Conservation (phyloP, 2,113 vertebrate species). For the Empidonax traillii region DNA sequence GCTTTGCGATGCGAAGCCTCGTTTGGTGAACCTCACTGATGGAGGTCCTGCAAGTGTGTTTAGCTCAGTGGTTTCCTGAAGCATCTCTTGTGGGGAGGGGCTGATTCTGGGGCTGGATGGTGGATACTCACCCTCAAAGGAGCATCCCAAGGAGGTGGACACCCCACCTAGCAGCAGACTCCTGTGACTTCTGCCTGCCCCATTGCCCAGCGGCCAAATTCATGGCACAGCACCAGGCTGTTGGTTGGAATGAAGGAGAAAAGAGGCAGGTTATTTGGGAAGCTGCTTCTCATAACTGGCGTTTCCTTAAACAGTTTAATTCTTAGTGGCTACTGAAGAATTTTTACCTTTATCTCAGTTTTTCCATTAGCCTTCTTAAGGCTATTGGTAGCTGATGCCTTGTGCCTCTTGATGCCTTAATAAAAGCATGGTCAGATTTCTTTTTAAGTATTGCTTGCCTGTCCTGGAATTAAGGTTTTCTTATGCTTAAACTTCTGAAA, state of each 20-base stretch:
- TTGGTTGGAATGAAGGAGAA: rapidly evolving
- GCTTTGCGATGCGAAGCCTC: neutral
- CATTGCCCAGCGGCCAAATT: neutral
- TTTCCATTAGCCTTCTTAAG: neutral
- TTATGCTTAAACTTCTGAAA: neutral
- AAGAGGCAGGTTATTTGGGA: neutral
- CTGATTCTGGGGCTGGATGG: neutral
- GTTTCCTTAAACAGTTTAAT: neutral
- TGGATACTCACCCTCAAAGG: neutral
- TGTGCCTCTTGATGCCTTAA: neutral
- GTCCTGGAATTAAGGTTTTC: neutral
- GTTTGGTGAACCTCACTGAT: neutral
- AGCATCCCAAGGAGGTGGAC: neutral
- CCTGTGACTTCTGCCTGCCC: neutral
- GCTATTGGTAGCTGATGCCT: neutral
- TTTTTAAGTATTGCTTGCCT: neutral
- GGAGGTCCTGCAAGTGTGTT: neutral
- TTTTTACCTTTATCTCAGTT: neutral
- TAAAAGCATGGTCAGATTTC: neutral
- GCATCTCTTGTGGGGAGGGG: neutral
- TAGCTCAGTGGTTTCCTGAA: neutral
- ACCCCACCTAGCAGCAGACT: neutral
- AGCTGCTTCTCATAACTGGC: neutral
- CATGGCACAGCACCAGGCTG: rapidly evolving
- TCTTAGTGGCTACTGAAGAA: neutral